A percentile compares a stretch with the other conserved stretches of the same genome.
Evolutionary conservation across 2,888 invertebrate species (phyloP).

Genomic region (Eristalinus sepulchralis): DNA sequence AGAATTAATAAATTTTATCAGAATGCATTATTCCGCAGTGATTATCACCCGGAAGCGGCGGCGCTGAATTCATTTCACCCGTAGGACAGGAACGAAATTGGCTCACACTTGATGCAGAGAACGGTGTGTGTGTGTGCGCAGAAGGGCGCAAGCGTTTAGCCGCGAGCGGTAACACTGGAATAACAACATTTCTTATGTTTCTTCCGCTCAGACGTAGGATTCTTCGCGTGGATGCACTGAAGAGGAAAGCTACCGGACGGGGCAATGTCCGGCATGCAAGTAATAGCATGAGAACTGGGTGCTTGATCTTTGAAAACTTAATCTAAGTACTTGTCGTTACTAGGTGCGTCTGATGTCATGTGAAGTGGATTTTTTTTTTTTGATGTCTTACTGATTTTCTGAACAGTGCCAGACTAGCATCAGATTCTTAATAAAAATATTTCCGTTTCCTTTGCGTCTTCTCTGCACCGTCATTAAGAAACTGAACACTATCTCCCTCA

Average conservation of each 20-base stretch:
- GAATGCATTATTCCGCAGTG: conserved; percentile 11
- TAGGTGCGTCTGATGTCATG: too few relatives aligned
- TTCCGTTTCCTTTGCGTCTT: too few relatives aligned
- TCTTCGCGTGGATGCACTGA: neutral
- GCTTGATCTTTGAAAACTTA: neutral
- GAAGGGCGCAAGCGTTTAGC: neutral
- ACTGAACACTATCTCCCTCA: too few relatives aligned
- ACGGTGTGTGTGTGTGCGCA: neutral
- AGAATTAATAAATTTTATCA: conserved; percentile 37
- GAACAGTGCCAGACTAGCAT: too few relatives aligned
- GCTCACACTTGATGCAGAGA: neutral
- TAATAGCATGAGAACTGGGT: neutral
- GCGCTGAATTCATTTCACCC: neutral
- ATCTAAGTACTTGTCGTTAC: too few relatives aligned
- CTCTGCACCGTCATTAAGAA: too few relatives aligned
- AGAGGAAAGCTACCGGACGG: neutral
- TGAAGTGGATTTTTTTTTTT: too few relatives aligned
- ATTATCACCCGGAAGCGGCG: conserved; percentile 42
- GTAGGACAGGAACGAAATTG: neutral
- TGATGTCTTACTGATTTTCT: too few relatives aligned
- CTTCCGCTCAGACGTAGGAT: neutral
- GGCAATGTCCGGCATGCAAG: neutral
- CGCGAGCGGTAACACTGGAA: neutral
- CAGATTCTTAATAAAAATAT: too few relatives aligned
- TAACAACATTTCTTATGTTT: neutral